phyloP scores from a whole-genome alignment of 2,113 vertebrate species.

The Irena cyanogastra region DNA sequence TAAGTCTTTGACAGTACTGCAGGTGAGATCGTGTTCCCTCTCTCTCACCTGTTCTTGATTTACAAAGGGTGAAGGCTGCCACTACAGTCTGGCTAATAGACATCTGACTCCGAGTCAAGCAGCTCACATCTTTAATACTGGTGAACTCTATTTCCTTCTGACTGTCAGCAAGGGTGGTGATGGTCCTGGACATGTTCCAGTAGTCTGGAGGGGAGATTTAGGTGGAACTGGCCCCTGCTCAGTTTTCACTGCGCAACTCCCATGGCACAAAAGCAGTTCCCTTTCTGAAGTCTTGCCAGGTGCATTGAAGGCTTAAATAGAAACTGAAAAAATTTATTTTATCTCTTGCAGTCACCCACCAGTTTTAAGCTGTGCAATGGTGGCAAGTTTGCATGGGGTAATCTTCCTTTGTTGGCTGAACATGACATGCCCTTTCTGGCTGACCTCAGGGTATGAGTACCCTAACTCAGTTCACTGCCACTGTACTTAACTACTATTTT shows the following conservation, averaged over 20 bases:
- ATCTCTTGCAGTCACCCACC: not conserved
- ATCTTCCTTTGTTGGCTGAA: not conserved
- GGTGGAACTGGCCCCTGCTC: not conserved
- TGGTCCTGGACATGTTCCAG: not conserved
- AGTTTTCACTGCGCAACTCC: not conserved
- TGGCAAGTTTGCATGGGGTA: accelerated
- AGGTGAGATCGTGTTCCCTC: not conserved
- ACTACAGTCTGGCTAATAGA: not conserved
- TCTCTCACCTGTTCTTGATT: not conserved
- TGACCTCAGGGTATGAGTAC: not conserved
- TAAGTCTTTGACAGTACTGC: not conserved
- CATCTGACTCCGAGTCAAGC: not conserved
- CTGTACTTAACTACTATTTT: not conserved
- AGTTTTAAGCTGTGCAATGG: not conserved
- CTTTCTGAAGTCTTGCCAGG: not conserved
- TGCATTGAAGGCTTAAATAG: not conserved
- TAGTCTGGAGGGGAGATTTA: not conserved
- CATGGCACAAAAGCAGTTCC: not conserved
- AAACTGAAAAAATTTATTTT: not conserved
- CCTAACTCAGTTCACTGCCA: not conserved
- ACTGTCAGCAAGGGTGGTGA: not conserved
- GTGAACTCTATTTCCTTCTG: not conserved
- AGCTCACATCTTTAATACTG: not conserved
- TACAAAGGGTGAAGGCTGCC: not conserved
- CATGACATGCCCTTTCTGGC: not conserved